A percentile compares a stretch with the other conserved stretches of the same genome.
phyloP scores from a whole-genome alignment of 2,888 invertebrate genomes.

The Tetheella fluctuosa region DNA sequence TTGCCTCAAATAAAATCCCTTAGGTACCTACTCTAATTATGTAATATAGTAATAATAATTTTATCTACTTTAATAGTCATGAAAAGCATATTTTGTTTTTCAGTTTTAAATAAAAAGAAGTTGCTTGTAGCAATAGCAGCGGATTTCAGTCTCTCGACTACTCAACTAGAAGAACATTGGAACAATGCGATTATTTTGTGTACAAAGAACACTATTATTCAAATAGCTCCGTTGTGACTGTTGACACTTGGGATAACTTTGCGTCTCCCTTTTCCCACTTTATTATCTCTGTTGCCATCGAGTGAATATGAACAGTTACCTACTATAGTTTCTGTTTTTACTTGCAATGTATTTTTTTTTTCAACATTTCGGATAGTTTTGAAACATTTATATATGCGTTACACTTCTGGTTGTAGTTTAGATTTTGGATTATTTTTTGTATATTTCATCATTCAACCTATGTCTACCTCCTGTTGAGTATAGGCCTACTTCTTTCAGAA shows the following conservation, averaged over 20 bases:
- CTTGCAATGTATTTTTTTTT: neutral
- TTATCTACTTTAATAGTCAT: no score
- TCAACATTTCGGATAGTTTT: neutral
- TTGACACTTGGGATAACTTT: constrained; percentile 20
- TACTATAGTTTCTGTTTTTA: constrained; percentile 24
- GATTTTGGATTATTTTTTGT: no score
- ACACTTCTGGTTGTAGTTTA: neutral
- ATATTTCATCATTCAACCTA: no score
- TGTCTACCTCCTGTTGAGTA: no score
- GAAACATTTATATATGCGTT: neutral
- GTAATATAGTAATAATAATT: no score
- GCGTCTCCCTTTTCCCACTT: constrained; percentile 29
- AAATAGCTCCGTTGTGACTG: constrained; percentile 23
- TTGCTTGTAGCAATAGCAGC: neutral
- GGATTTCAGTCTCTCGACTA: neutral
- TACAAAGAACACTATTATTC: constrained; percentile 18
- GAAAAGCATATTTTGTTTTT: no score
- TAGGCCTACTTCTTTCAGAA: no score
- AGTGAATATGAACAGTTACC: constrained; percentile 16
- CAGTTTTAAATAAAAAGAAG: no score
- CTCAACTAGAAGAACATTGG: neutral
- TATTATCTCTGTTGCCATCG: constrained; percentile 24
- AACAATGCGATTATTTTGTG: constrained; percentile 3
- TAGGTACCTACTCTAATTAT: no score
- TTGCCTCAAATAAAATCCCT: no score